Evolutionary conservation across 2,797 vertebrate genomes (phyloP), one percentile per base, ranked within the genome.

Genomic region (Mus minutoides): DNA sequence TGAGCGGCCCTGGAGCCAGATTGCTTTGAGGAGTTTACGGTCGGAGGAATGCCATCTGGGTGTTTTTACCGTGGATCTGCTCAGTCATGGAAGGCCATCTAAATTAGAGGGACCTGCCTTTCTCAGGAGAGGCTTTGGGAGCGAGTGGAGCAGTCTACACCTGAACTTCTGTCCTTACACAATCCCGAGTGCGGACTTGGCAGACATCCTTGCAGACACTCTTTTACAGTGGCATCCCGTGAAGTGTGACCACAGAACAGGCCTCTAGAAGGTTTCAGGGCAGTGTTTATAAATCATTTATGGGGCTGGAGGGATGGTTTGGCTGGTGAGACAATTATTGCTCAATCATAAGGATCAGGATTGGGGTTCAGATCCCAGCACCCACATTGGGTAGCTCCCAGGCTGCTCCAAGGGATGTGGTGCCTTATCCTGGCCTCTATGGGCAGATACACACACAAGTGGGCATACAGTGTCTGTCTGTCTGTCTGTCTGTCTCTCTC

Each of bases 11-110:
- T 22, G 71, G 87, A 92, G 37, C 79, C 84, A 75, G 83, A 75
- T 97, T 82, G 77, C 73, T 97, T 76, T 49, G 62, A 94, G 96
- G 86, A 97, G 56, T 96, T 80, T 31, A 69, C 56, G 49, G 93
- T 91, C 0, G 67, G 83, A 11, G 6, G 94, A 95, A 46, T 76
- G 26, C 49, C 84, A 95, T 56, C 71, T 58, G 9, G 6, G 34
- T 11, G 37, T 87, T 96, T 95, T 91, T 26, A 26, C 77, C 29
- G 0, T 40, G 94, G 75, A 67, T 90, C 95, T 90, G 83, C 77
- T 86, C 43, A 37, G 37, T 79, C 52, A 10, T 37, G 56, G 93
- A 75, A 73, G 10, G 79, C 75, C 49, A 6, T 91, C n/a, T 54
- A 37, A 16, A 49, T 73, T n/a, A 71, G 79, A 37, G 43, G 56